Conservation (phyloP, 2,888 invertebrate genomes). For the Patella pellucida region DNA sequence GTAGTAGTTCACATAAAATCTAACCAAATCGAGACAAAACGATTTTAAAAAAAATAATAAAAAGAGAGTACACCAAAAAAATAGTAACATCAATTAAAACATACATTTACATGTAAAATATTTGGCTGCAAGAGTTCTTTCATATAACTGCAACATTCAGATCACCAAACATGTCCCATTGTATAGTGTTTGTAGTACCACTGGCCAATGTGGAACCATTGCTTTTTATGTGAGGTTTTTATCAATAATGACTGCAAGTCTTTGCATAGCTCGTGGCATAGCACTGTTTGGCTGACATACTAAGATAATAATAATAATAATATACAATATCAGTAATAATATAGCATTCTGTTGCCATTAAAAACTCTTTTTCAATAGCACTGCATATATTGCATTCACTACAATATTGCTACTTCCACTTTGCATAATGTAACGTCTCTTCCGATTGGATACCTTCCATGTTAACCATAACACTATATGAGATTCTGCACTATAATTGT, state of each 20-base stretch:
- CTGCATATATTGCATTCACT: not conserved
- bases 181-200: too few species aligned
- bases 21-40: too few species aligned
- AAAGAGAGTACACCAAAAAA: too few species aligned
- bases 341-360: not conserved
- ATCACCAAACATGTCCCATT: too few species aligned
- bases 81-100: too few species aligned
- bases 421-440: not conserved
- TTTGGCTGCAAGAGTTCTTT: too few species aligned
- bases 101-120: too few species aligned
- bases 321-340: too few species aligned
- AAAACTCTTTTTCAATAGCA: not conserved
- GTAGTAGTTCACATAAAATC: too few species aligned
- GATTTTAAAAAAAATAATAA: too few species aligned
- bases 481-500: not conserved
- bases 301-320: not conserved
- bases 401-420: constrained; percentile 2
- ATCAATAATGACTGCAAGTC: not conserved
- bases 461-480: not conserved
- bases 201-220: not conserved
- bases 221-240: not conserved
- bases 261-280: not conserved
- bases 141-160: too few species aligned
- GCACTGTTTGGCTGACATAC: not conserved
- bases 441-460: not conserved